phyloP scores from a whole-genome alignment of 2,113 vertebrate genomes.

The Meriones unguiculatus region DNA sequence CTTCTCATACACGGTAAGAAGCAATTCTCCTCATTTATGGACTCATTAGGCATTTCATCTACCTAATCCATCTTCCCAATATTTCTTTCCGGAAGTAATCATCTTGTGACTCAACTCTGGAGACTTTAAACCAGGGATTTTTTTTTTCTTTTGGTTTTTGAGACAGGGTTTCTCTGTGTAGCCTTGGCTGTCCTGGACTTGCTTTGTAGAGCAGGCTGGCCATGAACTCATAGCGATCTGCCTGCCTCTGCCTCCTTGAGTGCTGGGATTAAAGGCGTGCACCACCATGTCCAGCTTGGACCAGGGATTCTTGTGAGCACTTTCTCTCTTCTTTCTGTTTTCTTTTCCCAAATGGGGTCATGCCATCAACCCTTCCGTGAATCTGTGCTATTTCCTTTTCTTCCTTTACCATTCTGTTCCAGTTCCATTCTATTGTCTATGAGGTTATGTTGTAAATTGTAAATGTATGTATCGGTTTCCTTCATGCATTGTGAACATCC shows the following conservation, averaged over 20 bases:
- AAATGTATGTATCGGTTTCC: background rate
- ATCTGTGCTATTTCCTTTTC: background rate
- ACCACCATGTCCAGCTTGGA: background rate
- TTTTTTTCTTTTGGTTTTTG: background rate
- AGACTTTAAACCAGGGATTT: background rate
- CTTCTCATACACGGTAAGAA: conserved; percentile 72
- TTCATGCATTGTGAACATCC: background rate
- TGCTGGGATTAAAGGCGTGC: too few species aligned
- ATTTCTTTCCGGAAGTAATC: conserved; percentile 59
- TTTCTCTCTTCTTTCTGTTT: background rate
- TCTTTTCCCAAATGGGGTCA: background rate
- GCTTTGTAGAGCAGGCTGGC: too few species aligned
- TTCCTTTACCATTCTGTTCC: background rate
- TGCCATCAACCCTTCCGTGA: background rate
- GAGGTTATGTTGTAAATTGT: background rate
- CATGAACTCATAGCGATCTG: too few species aligned
- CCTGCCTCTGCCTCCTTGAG: too few species aligned
- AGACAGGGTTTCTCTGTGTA: too few species aligned
- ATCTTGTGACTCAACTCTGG: conserved; percentile 60
- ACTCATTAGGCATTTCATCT: conserved; percentile 81
- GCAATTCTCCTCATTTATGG: conserved; percentile 80
- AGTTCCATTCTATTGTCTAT: background rate
- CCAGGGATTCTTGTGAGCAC: conserved; percentile 6
- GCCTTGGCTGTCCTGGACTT: too few species aligned
- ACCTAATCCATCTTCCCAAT: conserved; percentile 72